These are phyloP conservation scores for Calameuta idolon DNA, from an alignment of 2,888 invertebrate species.

Conservation along the genomic window DNA sequence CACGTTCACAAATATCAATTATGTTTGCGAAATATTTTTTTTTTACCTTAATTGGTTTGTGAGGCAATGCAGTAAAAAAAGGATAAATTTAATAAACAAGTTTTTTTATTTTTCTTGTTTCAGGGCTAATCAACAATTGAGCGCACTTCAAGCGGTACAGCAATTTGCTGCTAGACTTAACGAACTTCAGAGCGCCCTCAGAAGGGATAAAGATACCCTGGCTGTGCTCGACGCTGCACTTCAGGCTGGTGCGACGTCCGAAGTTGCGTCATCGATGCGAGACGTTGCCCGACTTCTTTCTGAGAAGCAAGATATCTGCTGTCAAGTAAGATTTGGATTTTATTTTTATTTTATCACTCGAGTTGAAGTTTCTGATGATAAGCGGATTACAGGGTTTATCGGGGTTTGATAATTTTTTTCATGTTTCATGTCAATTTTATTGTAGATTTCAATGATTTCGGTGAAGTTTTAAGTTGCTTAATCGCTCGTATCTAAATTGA, in stretches of 20 bases:
- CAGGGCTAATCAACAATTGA: slow-evolving; percentile 80
- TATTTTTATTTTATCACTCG: no score
- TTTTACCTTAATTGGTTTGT: no score
- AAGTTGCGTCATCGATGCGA: slow-evolving; percentile 71
- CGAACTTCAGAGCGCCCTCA: slow-evolving; percentile 81
- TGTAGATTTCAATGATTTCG: no score
- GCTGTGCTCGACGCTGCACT: slow-evolving; percentile 70
- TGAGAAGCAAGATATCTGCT: slow-evolving; percentile 65
- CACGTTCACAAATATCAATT: no score
- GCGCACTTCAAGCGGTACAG: slow-evolving; percentile 78
- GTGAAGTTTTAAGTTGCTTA: no score
- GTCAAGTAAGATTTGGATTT: slow-evolving; percentile 47
- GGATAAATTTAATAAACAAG: background rate
- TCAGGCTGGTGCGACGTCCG: slow-evolving; percentile 64
- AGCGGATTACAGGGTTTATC: no score
- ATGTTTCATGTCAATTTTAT: no score
- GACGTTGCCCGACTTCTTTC: slow-evolving; percentile 73
- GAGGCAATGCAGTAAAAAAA: no score
- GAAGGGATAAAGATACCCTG: slow-evolving; percentile 77
- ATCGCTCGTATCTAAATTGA: no score
- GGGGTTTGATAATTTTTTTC: no score
- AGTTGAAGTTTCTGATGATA: no score
- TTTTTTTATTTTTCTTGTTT: slow-evolving; percentile 40
- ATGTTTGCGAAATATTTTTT: no score
- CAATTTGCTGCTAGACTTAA: slow-evolving; percentile 82